Percentiles rank a stretch among this genome's conserved stretches.
Evolutionary conservation across 2,797 vertebrate genomes (phyloP).

Genomic region (Anguilla pacifica): DNA sequence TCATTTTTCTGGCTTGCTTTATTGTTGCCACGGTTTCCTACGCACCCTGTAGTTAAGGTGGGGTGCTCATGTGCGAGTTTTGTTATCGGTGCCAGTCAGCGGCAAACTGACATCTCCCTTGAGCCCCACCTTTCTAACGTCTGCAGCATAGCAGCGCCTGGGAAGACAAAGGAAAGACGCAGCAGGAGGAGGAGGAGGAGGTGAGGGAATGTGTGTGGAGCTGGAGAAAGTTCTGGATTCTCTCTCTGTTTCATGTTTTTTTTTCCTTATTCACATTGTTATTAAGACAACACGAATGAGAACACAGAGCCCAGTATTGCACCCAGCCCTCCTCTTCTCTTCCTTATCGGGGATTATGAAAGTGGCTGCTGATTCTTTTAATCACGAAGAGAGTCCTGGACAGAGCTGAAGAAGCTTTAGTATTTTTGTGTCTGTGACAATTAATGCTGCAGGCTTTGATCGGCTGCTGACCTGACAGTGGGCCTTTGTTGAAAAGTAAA

Average conservation of each 20-base stretch:
- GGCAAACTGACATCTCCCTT: conserved; percentile 44
- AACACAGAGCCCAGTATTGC: conserved; percentile 21
- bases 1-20: conserved; percentile 45
- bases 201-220: conserved; percentile 17
- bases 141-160: conserved; percentile 17
- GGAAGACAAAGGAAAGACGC: conserved; percentile 30
- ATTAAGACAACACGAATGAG: conserved; percentile 15
- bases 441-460: conserved; percentile 5
- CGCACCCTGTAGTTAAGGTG: conserved; percentile 43
- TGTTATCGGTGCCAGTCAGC: conserved; percentile 47
- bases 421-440: not conserved
- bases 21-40: conserved; percentile 52
- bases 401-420: not conserved
- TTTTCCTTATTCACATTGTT: conserved; percentile 26
- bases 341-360: conserved; percentile 14
- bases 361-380: conserved; percentile 6
- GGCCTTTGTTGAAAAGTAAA: not conserved
- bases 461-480: conserved; percentile 1
- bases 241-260: conserved; percentile 32
- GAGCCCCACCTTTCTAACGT: conserved; percentile 42
- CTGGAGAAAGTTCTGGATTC: conserved; percentile 30
- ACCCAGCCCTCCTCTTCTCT: conserved; percentile 9
- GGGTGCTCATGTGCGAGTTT: conserved; percentile 39
- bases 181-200: conserved; percentile 29
- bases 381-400: not conserved